These are phyloP conservation scores for Drosophila eohydei DNA, from an alignment of 2,888 invertebrate species.

Conservation along the genomic window DNA sequence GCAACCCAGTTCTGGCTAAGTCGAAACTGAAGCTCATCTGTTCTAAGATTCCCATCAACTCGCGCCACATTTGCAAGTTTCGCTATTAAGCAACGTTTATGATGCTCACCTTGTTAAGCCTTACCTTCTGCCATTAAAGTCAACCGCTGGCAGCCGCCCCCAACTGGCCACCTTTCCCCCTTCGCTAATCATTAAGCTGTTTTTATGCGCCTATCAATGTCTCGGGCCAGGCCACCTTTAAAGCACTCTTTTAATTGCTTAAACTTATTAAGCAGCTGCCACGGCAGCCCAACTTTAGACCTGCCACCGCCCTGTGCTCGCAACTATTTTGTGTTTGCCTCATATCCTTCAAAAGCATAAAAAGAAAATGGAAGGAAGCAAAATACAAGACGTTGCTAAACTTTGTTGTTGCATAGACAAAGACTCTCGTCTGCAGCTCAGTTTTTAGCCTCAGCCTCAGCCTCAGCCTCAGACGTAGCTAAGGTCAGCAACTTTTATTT, in stretches of 20 bases:
- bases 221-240: constrained; percentile 61
- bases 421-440: constrained; percentile 51
- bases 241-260: constrained; percentile 75
- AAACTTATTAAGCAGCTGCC: constrained; percentile 79
- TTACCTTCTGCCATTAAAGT: constrained; percentile 22
- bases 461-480: constrained; percentile 51
- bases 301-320: constrained; percentile 37
- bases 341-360: constrained; percentile 64
- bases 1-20: background rate
- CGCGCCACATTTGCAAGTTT: constrained; percentile 31
- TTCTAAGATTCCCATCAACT: constrained; percentile 3
- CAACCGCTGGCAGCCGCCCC: constrained; percentile 6
- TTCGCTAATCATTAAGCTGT: constrained; percentile 37
- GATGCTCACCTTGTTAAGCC: constrained; percentile 65
- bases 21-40: background rate
- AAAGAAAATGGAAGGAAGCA: constrained; percentile 17
- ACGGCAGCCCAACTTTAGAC: constrained; percentile 52
- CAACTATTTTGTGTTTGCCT: constrained; percentile 66
- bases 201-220: constrained; percentile 76
- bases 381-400: constrained; percentile 49
- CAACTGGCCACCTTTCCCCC: background rate
- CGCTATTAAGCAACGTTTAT: constrained; percentile 38
- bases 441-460: constrained; percentile 29
- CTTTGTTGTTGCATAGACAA: constrained; percentile 70
- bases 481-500: constrained; percentile 81